Base-by-base conservation (phyloP, 2,797 vertebrate genomes). In the Lindbergichthys nudifrons region DNA sequence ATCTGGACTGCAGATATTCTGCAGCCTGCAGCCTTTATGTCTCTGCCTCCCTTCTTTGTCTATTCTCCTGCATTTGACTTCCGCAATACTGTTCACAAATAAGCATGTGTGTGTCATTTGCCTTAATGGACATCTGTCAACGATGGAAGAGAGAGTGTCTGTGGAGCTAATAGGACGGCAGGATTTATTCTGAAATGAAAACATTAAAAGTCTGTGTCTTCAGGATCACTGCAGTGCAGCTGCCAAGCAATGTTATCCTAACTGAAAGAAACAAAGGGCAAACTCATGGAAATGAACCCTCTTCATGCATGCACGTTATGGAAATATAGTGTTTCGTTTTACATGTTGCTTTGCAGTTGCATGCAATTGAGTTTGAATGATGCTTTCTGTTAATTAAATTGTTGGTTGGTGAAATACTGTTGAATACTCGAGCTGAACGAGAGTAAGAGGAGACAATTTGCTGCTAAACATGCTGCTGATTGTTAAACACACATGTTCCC, bases 381-480 rank as follows among this genome's bases (percentile, higher is more conserved):
- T 36, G 51, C 60, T 69, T 70, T 80, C 48, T 78, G 45, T 53
- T 58, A 69, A 81, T 82, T 54, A 76, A 86, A 85, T 68, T 60
- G 43, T 56, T 82, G 23, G 58, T 10, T 72, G 57, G 62, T 58
- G 63, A 64, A 59, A 75, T 57, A 54, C 60, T 19, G 45, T 43
- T 60, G 26, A 75, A 58, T 74, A 68, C 77, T 67, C 54, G 23
- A 65, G 52, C 32, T 70, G 59, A 64, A 51, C n/a, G 30, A 66
- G 57, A 48, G 26, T 4, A 4, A 26, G 26, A 77, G 60, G 23
- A 62, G 66, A 79, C 11, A 53, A 59, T 79, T 73, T 82, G 70
- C 79, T 75, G 54, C 76, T 81, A 81, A 87, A 91, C 82, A 86
- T 71, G 80, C 59, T 82, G 58, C 85, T 86, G 78, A 79, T 65